These are phyloP conservation scores for Sebastes diaconus DNA, from an alignment of 2,797 vertebrate genomes.

Conservation along the genomic window DNA sequence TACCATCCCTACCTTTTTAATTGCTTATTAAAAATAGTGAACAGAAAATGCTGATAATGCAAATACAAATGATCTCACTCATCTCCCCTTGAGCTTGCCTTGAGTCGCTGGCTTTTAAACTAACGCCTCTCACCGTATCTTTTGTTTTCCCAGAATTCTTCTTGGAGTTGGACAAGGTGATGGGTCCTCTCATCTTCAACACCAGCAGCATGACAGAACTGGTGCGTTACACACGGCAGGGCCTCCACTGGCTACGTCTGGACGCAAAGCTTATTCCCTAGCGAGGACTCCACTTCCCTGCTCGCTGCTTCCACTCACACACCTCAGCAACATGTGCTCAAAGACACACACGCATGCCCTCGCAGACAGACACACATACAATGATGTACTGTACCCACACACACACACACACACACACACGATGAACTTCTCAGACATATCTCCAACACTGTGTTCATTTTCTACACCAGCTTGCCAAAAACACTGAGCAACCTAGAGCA, in stretches of 20 bases:
- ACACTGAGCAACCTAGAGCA: constrained; percentile 74
- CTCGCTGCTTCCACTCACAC: constrained; percentile 48
- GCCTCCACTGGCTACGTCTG: constrained; percentile 96
- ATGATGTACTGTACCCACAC: constrained; percentile 50
- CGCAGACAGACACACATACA: constrained; percentile 23
- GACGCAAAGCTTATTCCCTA: constrained; percentile 91
- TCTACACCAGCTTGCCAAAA: constrained; percentile 86
- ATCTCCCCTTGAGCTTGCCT: neutral
- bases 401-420: constrained; percentile 45
- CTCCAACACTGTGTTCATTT: constrained; percentile 96
- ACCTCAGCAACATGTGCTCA: constrained; percentile 48
- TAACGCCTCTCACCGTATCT: neutral
- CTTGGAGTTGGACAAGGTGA: constrained; percentile 96
- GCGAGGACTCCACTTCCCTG: constrained; percentile 55
- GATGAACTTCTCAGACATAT: constrained; percentile 86
- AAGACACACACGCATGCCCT: constrained; percentile 30
- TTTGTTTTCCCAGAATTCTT: constrained; percentile 90
- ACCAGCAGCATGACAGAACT: constrained; percentile 99
- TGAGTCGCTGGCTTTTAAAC: neutral
- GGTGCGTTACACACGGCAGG: constrained; percentile 96
- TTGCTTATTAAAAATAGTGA: neutral
- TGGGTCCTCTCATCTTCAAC: constrained; percentile 97
- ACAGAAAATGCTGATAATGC: neutral
- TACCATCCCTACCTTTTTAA: neutral
- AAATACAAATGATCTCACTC: neutral